A percentile compares a stretch with the other conserved stretches of the same genome.
phyloP scores from a whole-genome alignment of 2,113 vertebrate species.

The Vireo altiloquus region DNA sequence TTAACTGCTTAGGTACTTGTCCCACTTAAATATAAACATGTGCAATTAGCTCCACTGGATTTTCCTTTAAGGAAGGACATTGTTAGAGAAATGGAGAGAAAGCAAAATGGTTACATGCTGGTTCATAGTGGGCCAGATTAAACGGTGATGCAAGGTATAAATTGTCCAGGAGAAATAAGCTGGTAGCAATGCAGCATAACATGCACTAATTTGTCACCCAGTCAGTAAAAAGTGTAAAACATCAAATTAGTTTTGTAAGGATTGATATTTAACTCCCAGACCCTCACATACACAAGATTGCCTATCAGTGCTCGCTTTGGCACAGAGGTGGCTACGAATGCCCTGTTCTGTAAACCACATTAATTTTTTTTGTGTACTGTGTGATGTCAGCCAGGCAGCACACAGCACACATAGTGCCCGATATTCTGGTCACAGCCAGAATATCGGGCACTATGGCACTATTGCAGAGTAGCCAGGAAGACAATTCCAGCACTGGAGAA shows the following conservation, averaged over 20 bases:
- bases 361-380: background rate
- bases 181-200: background rate
- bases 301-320: background rate
- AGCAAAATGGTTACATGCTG: background rate
- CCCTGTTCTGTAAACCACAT: background rate
- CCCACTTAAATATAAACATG: background rate
- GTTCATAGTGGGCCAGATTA: background rate
- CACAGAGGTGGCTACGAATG: background rate
- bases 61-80: background rate
- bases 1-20: background rate
- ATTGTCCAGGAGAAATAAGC: background rate
- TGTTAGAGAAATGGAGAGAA: background rate
- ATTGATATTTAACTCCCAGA: background rate
- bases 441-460: background rate
- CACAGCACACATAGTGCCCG: no score
- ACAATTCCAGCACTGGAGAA: background rate
- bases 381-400: background rate
- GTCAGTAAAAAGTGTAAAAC: background rate
- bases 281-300: background rate
- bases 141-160: background rate
- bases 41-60: background rate
- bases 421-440: fast-evolving
- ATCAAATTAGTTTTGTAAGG: background rate
- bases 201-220: background rate
- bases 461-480: background rate